These are phyloP conservation scores for Heliconius congener DNA, from an alignment of 1,140 invertebrate genomes.

Conservation along the genomic window DNA sequence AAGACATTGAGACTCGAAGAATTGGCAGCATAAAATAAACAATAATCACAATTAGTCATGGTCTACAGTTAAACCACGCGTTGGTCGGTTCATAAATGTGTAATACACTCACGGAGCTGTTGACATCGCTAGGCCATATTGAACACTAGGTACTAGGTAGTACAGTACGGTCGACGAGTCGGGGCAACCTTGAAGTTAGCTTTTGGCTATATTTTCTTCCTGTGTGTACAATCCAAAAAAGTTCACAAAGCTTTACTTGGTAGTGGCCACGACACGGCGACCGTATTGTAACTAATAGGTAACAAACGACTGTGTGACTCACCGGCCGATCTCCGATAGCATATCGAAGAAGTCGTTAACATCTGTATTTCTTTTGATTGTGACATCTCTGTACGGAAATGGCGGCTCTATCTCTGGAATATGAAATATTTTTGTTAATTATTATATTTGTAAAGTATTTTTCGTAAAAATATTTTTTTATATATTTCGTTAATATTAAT, in stretches of 20 bases:
- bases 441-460: not conserved
- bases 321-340: conserved; percentile 90
- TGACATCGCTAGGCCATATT: not conserved
- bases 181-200: not conserved
- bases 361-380: conserved; percentile 87
- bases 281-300: not conserved
- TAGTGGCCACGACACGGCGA: too few species aligned
- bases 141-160: conserved; percentile 5
- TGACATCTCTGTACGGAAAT: conserved; percentile 91
- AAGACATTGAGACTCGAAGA: not conserved
- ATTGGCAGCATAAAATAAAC: conserved; percentile 4
- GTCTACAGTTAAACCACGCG: conserved; percentile 16
- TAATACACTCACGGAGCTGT: not conserved
- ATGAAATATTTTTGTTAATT: conserved; percentile 38
- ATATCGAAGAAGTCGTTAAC: conserved; percentile 91
- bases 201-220: too few species aligned
- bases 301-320: conserved; percentile 53
- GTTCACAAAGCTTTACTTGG: too few species aligned
- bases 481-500: too few species aligned
- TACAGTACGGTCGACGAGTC: too few species aligned
- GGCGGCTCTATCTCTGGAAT: conserved; percentile 91
- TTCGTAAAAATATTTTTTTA: too few species aligned
- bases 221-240: too few species aligned
- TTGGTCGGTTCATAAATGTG: not conserved
- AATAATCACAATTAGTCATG: conserved; percentile 6